A percentile compares a stretch with the other conserved stretches of the same genome.
Evolutionary conservation across 2,797 vertebrate species (phyloP).

Genomic region (Sylvilagus floridanus): DNA sequence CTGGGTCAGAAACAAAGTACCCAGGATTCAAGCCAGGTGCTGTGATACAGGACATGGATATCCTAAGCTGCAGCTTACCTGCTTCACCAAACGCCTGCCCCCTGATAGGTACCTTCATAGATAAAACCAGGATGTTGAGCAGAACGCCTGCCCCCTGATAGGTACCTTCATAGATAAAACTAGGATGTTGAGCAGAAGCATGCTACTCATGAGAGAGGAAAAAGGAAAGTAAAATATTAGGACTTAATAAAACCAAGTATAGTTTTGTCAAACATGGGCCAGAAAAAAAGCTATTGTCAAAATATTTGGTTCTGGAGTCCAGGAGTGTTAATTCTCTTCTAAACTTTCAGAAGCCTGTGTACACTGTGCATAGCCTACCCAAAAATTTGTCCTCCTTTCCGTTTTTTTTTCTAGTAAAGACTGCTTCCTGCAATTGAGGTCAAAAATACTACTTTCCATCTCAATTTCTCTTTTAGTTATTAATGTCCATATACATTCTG

Average conservation of each 20-base stretch:
- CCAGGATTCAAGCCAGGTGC: no score
- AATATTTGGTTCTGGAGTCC: neutral
- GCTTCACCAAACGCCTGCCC: no score
- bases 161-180: constrained; percentile 2
- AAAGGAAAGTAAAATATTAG: neutral
- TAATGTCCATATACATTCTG: neutral
- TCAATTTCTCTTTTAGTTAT: neutral
- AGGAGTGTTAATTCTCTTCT: constrained; percentile 7
- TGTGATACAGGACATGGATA: no score
- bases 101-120: neutral
- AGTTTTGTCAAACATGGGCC: neutral
- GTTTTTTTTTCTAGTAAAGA: neutral
- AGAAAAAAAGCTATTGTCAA: neutral
- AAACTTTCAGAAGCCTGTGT: neutral
- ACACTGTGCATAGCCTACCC: neutral
- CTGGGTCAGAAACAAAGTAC: no score
- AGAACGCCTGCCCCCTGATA: neutral
- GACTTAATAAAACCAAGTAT: neutral
- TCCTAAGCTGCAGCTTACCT: no score
- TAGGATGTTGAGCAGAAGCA: neutral
- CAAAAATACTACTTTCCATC: constrained; percentile 2
- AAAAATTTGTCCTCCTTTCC: neutral
- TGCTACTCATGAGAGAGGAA: neutral
- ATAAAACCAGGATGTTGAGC: constrained; percentile 3
- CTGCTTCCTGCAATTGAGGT: neutral